Conservation (phyloP, 2,797 vertebrate species). For the Zenarchopterus dispar region DNA sequence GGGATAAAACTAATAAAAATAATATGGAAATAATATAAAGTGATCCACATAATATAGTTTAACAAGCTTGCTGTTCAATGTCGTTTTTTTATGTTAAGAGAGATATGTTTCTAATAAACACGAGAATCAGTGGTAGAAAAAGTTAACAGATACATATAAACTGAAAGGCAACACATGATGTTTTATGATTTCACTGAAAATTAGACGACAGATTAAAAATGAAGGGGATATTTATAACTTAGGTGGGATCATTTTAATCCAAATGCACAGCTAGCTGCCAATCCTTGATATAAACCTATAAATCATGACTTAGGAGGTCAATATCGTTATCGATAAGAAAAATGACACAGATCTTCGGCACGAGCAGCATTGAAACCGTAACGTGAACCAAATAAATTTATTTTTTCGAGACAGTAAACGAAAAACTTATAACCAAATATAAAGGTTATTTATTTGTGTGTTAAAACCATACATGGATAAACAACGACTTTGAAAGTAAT, state of each 20-base stretch:
- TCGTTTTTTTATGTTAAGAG: too few species aligned
- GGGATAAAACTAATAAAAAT: neutral
- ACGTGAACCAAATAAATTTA: neutral
- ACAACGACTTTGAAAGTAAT: too few species aligned
- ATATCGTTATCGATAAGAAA: accelerated
- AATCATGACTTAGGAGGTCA: neutral
- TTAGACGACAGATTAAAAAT: too few species aligned
- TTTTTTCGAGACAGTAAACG: too few species aligned
- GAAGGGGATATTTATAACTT: neutral
- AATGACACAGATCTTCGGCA: neutral
- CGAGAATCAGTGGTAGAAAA: neutral
- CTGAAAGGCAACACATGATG: too few species aligned
- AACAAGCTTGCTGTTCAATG: neutral
- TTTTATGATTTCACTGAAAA: too few species aligned
- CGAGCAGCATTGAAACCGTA: neutral
- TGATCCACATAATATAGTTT: neutral
- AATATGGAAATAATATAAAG: neutral
- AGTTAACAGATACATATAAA: neutral
- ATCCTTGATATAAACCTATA: neutral
- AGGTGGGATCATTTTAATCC: neutral
- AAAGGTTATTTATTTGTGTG: too few species aligned
- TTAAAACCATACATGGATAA: too few species aligned
- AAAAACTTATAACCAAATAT: too few species aligned
- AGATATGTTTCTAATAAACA: neutral
- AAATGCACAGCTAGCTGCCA: neutral